Evolutionary conservation across 1,140 invertebrate species (phyloP).

Genomic region (Drosophila lacertosa): DNA sequence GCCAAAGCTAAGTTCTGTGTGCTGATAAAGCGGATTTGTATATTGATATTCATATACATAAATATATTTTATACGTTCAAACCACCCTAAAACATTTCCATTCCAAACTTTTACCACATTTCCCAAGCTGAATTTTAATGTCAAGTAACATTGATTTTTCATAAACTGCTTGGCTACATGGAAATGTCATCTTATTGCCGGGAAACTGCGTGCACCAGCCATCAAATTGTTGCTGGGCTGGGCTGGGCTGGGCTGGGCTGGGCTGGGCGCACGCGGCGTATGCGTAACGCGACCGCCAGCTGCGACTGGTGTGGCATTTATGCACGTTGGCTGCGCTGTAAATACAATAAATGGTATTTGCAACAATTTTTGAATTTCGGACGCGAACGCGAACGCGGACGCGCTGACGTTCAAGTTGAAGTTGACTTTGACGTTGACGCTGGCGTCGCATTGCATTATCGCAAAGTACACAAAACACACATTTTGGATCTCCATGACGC

Average conservation of each 20-base stretch:
- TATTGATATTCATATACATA: too few relatives aligned
- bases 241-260: not conserved
- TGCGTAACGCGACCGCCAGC: constrained; percentile 30
- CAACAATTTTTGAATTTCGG: constrained; percentile 78
- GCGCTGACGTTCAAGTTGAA: constrained; percentile 43
- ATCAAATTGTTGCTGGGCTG: not conserved
- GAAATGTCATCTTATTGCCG: not conserved
- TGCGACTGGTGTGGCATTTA: constrained; percentile 32
- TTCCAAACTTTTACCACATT: too few relatives aligned
- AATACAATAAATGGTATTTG: constrained; percentile 75
- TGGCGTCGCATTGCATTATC: constrained; percentile 54
- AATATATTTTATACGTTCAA: too few relatives aligned
- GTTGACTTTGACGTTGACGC: constrained; percentile 32
- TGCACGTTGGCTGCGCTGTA: constrained; percentile 38
- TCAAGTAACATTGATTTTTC: not conserved
- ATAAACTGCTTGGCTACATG: not conserved
- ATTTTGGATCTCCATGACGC: constrained; percentile 13
- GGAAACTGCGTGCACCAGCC: not conserved
- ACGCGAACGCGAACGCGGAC: constrained; percentile 34
- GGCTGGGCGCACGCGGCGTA: constrained; percentile 26
- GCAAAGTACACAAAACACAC: constrained; percentile 33
- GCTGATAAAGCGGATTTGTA: too few relatives aligned
- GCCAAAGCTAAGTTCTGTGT: too few relatives aligned
- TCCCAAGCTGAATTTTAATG: not conserved
- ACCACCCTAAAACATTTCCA: too few relatives aligned